Conservation (phyloP, 2,113 vertebrate species). For the Brachirus orientalis region DNA sequence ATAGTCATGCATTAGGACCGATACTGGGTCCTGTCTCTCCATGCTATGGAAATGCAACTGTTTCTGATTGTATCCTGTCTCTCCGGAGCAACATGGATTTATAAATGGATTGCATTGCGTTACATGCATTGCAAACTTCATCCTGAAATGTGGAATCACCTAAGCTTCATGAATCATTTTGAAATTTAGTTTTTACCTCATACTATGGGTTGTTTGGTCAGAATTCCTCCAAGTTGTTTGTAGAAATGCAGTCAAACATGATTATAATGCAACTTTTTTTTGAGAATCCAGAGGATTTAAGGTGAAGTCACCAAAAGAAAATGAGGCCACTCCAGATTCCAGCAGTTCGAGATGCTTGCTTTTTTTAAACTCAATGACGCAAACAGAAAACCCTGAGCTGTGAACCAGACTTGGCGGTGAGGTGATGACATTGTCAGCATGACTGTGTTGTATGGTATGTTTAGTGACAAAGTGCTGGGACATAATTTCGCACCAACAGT, state of each 20-base stretch:
- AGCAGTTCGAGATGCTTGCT: conserved; percentile 37
- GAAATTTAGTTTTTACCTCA: too few relatives aligned
- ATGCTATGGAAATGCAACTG: too few relatives aligned
- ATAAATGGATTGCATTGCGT: too few relatives aligned
- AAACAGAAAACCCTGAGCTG: conserved; percentile 1
- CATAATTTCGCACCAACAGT: conserved; percentile 2
- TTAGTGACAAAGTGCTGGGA: conserved; percentile 11
- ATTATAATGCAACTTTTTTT: neutral
- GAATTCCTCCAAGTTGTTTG: neutral
- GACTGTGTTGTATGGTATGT: conserved; percentile 6
- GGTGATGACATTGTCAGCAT: conserved; percentile 8
- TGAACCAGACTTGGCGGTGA: conserved; percentile 18
- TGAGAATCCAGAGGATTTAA: neutral
- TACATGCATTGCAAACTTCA: too few relatives aligned
- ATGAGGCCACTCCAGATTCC: conserved; percentile 50
- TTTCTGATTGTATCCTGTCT: too few relatives aligned
- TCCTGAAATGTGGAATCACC: too few relatives aligned
- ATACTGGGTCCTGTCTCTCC: too few relatives aligned
- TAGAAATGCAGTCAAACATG: neutral
- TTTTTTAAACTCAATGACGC: conserved; percentile 9
- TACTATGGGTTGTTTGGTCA: neutral
- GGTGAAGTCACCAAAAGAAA: conserved; percentile 42
- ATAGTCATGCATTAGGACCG: too few relatives aligned
- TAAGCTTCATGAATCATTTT: too few relatives aligned
- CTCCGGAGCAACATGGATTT: too few relatives aligned